A percentile compares a stretch with the other conserved stretches of the same genome.
phyloP scores from a whole-genome alignment of 2,113 vertebrate species.

The Hydropotes inermis region DNA sequence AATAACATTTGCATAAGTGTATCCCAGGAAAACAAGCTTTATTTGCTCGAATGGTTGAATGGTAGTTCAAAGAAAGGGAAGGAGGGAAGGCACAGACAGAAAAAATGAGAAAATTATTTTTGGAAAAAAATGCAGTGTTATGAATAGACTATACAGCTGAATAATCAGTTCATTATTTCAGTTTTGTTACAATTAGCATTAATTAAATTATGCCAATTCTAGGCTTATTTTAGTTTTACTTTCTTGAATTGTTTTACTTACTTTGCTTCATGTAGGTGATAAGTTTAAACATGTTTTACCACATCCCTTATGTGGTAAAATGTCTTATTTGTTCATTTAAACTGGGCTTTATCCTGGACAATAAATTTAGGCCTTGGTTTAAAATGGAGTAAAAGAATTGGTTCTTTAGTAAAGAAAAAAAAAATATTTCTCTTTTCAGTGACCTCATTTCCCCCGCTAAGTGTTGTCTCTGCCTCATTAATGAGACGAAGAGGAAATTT shows the following conservation, averaged over 20 bases:
- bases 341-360: conserved; percentile 48
- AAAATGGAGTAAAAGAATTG: conserved; percentile 21
- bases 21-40: background rate
- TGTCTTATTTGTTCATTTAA: conserved; percentile 49
- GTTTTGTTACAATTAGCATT: background rate
- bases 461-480: conserved; percentile 60
- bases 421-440: background rate
- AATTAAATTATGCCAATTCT: background rate
- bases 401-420: conserved; percentile 43
- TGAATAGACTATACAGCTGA: background rate
- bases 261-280: background rate
- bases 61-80: background rate
- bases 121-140: background rate
- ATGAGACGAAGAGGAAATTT: conserved; percentile 48
- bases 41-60: background rate
- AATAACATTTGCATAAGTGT: background rate
- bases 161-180: background rate
- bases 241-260: conserved; percentile 7
- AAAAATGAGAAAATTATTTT: background rate
- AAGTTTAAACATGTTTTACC: conserved; percentile 50
- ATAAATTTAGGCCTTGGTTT: conserved; percentile 39
- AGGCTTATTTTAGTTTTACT: background rate
- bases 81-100: background rate
- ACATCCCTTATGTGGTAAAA: background rate
- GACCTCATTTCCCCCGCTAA: conserved; percentile 51